Conservation (phyloP, 2,113 vertebrate species). For the Psammodynastes pulverulentus region DNA sequence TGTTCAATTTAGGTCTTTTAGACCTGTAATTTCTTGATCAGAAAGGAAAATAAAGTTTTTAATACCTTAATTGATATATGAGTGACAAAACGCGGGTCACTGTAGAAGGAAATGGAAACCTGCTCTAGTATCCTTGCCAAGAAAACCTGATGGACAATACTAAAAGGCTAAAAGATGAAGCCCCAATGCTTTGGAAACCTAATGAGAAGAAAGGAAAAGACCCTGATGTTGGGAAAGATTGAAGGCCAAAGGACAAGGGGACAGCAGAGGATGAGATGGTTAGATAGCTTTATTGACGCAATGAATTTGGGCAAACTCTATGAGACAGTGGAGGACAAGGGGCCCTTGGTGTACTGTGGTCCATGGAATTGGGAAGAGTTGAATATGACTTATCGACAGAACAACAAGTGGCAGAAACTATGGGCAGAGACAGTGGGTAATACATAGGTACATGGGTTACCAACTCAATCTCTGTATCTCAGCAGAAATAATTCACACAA, state of each 20-base stretch:
- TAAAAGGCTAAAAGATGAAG: neutral
- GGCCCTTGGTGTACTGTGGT: neutral
- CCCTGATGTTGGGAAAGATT: neutral
- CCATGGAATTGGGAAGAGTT: neutral
- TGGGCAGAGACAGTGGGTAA: neutral
- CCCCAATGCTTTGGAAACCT: neutral
- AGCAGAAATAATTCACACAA: neutral
- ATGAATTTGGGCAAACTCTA: neutral
- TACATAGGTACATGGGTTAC: neutral
- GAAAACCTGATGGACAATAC: neutral
- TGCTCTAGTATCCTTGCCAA: neutral
- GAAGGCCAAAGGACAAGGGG: neutral
- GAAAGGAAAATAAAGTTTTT: neutral
- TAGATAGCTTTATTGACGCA: neutral
- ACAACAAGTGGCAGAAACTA: neutral
- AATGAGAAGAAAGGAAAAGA: neutral
- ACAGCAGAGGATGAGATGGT: neutral
- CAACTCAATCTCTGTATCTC: neutral
- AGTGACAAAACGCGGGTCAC: neutral
- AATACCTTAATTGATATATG: neutral
- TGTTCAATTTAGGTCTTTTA: neutral
- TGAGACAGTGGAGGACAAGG: neutral
- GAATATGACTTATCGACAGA: neutral
- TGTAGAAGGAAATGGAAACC: neutral
- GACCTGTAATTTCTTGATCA: neutral